Base-by-base conservation (phyloP, 2,888 invertebrate genomes). In the Phalangium opilio region DNA sequence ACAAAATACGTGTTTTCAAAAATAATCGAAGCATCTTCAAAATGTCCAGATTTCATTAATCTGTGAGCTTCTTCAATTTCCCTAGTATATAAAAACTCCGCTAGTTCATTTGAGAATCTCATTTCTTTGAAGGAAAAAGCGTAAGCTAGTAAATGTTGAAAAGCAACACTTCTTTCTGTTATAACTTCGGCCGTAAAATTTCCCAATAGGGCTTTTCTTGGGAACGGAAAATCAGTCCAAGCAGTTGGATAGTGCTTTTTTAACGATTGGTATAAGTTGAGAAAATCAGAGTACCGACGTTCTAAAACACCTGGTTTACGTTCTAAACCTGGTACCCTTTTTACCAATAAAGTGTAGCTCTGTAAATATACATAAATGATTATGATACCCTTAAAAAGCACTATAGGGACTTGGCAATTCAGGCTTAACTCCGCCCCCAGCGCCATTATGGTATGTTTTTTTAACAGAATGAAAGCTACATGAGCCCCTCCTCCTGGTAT, bases 221-320 rank as follows among this genome's bases (percentile, higher is more conserved):
- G 68, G 53, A 68, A 68, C n/a, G 60, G 56, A 17, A 67, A 58
- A 17, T 59, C 57, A 8, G 38, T 20, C 56, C 67, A 59, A 7
- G 60, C 45, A 10, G 58, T 44, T 2, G 63, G 61, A 49, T 60
- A 64, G 7, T 51, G 51, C 48, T 62, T 62, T 44, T 54, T 58
- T 21, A 67, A 50, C 10, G 55, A 50, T n/a, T 57, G 51, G 54
- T 64, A 61, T 5, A 67, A 56, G 36, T 57, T 56, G 44, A 63
- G 61, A 55, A 67, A 67, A 50, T 68, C 66, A 1, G 66, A 64
- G 50, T 66, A 68, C 21, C 68, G 57, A 19, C 62, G 58, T 48
- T 64, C 62, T 14, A 68, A 53, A 2, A 60, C 54, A 1, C 61
- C 62, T 15, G 63, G 64, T 18, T 58, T 54, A 5, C 57, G 56